These are phyloP conservation scores for Dryadula phaetusa DNA, from an alignment of 2,888 invertebrate species.

Conservation along the genomic window DNA sequence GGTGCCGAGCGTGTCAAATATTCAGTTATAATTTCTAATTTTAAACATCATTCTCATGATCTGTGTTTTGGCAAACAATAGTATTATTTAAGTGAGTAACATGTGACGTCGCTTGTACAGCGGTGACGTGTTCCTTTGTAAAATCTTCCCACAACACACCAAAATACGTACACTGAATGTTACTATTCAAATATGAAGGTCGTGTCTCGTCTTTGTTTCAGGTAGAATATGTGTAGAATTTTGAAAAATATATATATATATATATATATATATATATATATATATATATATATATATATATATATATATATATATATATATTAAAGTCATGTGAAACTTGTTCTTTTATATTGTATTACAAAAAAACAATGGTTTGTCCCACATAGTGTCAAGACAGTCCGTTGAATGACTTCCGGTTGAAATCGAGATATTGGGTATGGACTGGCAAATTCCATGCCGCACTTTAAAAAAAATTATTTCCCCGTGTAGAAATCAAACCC, in stretches of 20 bases:
- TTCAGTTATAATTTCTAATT: conserved; percentile 17
- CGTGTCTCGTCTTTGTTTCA: background rate
- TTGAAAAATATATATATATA: background rate
- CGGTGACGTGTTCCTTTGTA: conserved; percentile 12
- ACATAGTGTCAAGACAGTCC: too few relatives aligned
- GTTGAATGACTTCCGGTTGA: too few relatives aligned
- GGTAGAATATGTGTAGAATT: background rate
- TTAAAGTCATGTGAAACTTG: too few relatives aligned
- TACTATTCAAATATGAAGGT: conserved; percentile 5
- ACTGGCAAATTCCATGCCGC: too few relatives aligned
- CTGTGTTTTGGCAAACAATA: conserved; percentile 14
- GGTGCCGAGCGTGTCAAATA: background rate
- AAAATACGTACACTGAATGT: conserved; percentile 9
- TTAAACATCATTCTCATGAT: conserved; percentile 5
- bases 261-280: too few relatives aligned
- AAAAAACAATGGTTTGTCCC: too few relatives aligned
- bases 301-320: too few relatives aligned
- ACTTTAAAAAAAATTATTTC: too few relatives aligned
- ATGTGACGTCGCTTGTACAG: conserved; percentile 19
- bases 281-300: too few relatives aligned
- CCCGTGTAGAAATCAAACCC: too few relatives aligned
- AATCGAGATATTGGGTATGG: too few relatives aligned
- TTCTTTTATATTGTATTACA: too few relatives aligned
- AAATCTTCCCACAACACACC: conserved; percentile 19
- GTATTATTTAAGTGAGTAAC: conserved; percentile 13